Base-by-base conservation (phyloP, 2,113 vertebrate genomes). In the Lycaon pictus region DNA sequence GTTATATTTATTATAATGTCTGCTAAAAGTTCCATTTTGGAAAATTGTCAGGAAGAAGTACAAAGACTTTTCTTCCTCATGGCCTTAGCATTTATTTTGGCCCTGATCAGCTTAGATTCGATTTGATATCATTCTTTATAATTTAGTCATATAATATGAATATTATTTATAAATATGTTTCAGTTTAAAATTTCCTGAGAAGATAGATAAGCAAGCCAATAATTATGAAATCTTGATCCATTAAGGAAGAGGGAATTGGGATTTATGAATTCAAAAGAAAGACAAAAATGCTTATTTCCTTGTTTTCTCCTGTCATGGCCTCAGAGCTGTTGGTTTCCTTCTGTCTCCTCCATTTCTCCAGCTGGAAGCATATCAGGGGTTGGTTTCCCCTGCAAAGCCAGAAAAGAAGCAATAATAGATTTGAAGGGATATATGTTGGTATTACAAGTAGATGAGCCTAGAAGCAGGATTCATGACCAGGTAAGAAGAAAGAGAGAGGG, bases 1-100 rank as follows among this genome's bases (percentile, higher is more conserved):
- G 43, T 79, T 94, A 55, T 35, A 83, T 71, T 89, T 97, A 90
- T 62, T 95, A 60, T 32, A 86, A 65, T 67, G 55, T 32, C 20
- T 95, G 76, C 5, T 83, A n/a, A 81, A 77, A 76, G 0, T 65
- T 94, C 7, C 11, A 29, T 69, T 96, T 90, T 56, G 29, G 11
- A 81, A 96, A 96, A 63, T 87, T 82, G 3, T 90, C 69, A 62
- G 7, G n/a, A 43, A 88, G 19, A 55, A 87, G 11, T 27, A 67
- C 4, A 55, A 37, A 79, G 89, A 60, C 0, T 74, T 76, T 55
- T 58, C 53, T 96, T 85, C 55, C 29, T 96, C 32, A 13, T 13
- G 32, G 3, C 71, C 85, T 85, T 27, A 84, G 11, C 22, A n/a
- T 81, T 0, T 74, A 48, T 92, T 81, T 79, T 86, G 37, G 17